Conservation (phyloP, 2,888 invertebrate species). For the Molanna angustata region DNA sequence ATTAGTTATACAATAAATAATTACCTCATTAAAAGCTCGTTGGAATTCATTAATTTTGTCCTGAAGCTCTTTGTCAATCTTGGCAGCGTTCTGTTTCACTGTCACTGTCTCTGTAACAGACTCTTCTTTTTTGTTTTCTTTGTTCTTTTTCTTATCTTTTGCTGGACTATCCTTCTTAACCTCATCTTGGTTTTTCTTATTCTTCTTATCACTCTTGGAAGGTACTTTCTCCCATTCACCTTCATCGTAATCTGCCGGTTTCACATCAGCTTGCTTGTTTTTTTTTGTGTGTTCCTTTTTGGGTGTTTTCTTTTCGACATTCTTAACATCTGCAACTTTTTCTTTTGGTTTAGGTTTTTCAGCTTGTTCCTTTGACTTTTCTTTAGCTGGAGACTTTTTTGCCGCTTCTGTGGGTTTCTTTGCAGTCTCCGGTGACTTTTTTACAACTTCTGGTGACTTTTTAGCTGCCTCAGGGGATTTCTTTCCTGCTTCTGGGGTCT, state of each 20-base stretch:
- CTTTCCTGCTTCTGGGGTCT: too few species aligned
- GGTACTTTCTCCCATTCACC: slow-evolving; percentile 73
- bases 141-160: slow-evolving; percentile 47
- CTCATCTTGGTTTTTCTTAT: slow-evolving; percentile 62
- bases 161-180: slow-evolving; percentile 52
- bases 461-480: too few species aligned
- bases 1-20: too few species aligned
- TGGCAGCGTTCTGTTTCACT: slow-evolving; percentile 39
- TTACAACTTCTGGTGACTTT: too few species aligned
- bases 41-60: slow-evolving; percentile 52
- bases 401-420: too few species aligned
- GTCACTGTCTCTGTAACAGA: slow-evolving; percentile 24
- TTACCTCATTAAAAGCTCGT: slow-evolving; percentile 50
- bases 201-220: slow-evolving; percentile 70
- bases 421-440: too few species aligned
- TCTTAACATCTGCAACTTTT: slow-evolving; percentile 34
- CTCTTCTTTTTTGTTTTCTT: slow-evolving; percentile 30
- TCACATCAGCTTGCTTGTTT: slow-evolving; percentile 53
- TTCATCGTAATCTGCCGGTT: slow-evolving; percentile 71
- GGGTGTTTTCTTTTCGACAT: slow-evolving; percentile 22
- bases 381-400: slow-evolving; percentile 56
- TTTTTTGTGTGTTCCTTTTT: slow-evolving; percentile 35
- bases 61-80: slow-evolving; percentile 41
- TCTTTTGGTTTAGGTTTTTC: slow-evolving; percentile 46
- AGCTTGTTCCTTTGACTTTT: slow-evolving; percentile 49